Percentiles rank a stretch among this genome's conserved stretches.
Conservation (phyloP, 2,888 invertebrate genomes). For the Drosophila algonquin region DNA sequence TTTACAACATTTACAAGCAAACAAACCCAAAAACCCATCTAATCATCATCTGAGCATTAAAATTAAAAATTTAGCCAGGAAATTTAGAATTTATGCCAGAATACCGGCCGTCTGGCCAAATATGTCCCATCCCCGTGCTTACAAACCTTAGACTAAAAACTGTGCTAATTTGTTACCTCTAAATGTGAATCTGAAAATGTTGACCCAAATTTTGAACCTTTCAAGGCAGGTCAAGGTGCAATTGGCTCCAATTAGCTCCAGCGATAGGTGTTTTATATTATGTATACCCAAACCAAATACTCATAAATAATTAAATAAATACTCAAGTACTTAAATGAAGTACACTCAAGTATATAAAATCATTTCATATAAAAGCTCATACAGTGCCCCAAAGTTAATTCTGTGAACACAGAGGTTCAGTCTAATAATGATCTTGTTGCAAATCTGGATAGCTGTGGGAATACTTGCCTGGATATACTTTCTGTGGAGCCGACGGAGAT, state of each 20-base stretch:
- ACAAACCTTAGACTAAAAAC: too few species aligned
- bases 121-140: too few species aligned
- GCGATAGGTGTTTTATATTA: neutral
- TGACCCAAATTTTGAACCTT: neutral
- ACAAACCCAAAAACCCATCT: too few species aligned
- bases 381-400: neutral
- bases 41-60: too few species aligned
- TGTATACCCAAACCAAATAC: neutral
- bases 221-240: neutral
- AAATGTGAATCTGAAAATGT: neutral
- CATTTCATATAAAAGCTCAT: neutral
- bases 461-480: constrained; percentile 62
- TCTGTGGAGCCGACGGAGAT: constrained; percentile 71
- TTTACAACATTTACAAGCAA: too few species aligned
- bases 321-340: neutral
- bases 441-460: constrained; percentile 35
- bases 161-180: too few species aligned
- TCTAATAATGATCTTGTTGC: constrained; percentile 26
- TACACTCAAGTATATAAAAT: neutral
- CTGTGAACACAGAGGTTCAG: neutral
- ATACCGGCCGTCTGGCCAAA: too few species aligned
- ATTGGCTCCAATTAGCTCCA: neutral
- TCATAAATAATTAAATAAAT: neutral
- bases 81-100: too few species aligned
- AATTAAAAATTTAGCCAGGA: too few species aligned